Base-by-base conservation (phyloP, 2,888 invertebrate species). In the Zygaena filipendulae region DNA sequence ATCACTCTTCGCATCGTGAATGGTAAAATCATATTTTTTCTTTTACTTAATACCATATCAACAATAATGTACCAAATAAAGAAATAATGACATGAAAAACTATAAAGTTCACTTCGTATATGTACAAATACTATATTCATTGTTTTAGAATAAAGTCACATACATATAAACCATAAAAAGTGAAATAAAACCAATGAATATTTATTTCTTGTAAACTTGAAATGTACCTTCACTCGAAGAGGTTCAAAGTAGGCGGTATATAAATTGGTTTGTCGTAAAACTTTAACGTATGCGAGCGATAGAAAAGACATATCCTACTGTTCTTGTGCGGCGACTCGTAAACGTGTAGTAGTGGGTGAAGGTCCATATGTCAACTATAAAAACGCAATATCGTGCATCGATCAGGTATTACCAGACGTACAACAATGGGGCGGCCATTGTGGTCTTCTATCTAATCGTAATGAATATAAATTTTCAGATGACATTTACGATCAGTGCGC, bases 401-500 rank as follows among this genome's bases (percentile, higher is more conserved):
- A 74, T 77, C 75, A 72, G 64, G 56, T 55, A 50, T 56, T 63
- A 60, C 52, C n/a, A 51, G 46, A 51, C 54, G 54, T 45, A 52
- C 59, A 71, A 75, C 75, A 77, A 75, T 71, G 52, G 68, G 39
- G 54, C 47, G 56, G 58, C 61, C 52, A 68, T 74, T 72, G 71
- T 71, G 61, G 55, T 51, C 59, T 59, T 61, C 66, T 75, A 75
- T 77, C 77, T 75, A 75, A 75, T 74, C 75, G 77, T 74, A 70
- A 72, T 77, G 71, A 74, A 77, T 75, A 79, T 79, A 79, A 77
- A 79, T 79, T 75, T 75, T 71, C 68, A 64, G 69, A 74, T 74
- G 77, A 77, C 77, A 72, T 79, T 77, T 74, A 79, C 72, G 77
- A 75, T 69, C 70, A 61, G 52, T 58, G 57, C 68, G 56, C 66